Evolutionary conservation across 1,140 invertebrate species (phyloP).

Genomic region (Pseudomyrmex flavicornis): DNA sequence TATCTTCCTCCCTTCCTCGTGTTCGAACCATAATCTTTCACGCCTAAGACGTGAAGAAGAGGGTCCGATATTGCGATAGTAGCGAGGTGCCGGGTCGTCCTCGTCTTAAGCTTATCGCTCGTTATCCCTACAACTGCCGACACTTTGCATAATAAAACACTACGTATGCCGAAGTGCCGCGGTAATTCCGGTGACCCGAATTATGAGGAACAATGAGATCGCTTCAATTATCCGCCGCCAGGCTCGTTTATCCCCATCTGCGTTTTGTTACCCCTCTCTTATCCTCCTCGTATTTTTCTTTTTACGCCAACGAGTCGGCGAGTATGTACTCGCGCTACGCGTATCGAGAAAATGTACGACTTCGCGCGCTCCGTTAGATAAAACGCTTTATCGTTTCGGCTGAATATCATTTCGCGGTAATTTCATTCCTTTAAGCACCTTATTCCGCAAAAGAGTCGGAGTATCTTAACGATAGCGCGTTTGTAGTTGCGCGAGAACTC

Average conservation of each 20-base stretch:
- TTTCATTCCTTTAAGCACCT: conserved; percentile 26
- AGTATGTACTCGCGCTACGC: background rate
- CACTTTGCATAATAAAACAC: conserved; percentile 68
- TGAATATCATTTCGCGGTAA: conserved; percentile 29
- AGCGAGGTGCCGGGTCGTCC: conserved; percentile 51
- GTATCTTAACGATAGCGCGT: background rate
- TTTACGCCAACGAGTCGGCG: conserved; percentile 12
- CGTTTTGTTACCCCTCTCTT: conserved; percentile 31
- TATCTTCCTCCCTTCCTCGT: background rate
- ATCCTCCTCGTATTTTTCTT: conserved; percentile 10
- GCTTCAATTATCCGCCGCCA: conserved; percentile 60
- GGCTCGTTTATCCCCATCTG: conserved; percentile 32
- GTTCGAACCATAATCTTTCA: conserved; percentile 57
- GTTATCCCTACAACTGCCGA: conserved; percentile 62
- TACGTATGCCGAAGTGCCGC: conserved; percentile 62
- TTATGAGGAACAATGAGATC: conserved; percentile 64
- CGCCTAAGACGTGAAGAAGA: conserved; percentile 47
- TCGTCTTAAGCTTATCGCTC: conserved; percentile 66
- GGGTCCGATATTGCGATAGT: conserved; percentile 53
- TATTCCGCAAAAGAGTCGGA: conserved; percentile 14
- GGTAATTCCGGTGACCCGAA: conserved; percentile 60
- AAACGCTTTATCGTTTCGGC: conserved; percentile 11
- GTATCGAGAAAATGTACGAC: conserved; percentile 3
- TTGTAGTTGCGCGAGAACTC: too few relatives aligned
- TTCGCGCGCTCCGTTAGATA: conserved; percentile 9